Conservation (phyloP, 2,113 vertebrate genomes). For the Megalops atlanticus region DNA sequence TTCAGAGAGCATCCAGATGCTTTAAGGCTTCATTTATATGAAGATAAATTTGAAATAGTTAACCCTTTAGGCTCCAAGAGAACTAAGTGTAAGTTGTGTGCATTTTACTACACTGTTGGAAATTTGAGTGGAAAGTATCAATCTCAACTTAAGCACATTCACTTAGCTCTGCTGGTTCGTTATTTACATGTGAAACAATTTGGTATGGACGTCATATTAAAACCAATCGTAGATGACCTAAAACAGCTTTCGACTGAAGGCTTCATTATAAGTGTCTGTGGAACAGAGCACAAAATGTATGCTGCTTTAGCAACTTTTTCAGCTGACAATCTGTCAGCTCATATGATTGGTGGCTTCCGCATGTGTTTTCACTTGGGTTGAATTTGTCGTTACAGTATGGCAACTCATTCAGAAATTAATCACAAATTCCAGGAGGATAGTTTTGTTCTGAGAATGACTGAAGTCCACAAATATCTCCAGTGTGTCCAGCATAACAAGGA, state of each 20-base stretch:
- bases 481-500: conserved; percentile 17
- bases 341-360: conserved; percentile 33
- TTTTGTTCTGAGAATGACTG: conserved; percentile 31
- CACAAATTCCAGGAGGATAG: conserved; percentile 6
- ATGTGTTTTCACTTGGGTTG: conserved; percentile 31
- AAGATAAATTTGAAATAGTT: conserved; percentile 35
- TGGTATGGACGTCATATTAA: conserved; percentile 31
- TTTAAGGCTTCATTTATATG: conserved; percentile 35
- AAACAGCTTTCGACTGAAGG: conserved; percentile 27
- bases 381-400: conserved; percentile 38
- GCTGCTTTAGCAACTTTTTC: conserved; percentile 33
- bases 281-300: conserved; percentile 14
- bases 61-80: conserved; percentile 32
- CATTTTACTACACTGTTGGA: too few relatives aligned
- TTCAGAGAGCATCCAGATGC: conserved; percentile 37
- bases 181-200: conserved; percentile 25
- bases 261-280: conserved; percentile 17
- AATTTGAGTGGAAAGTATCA: background rate
- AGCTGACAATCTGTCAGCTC: conserved; percentile 39
- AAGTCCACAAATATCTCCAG: conserved; percentile 30
- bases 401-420: conserved; percentile 23
- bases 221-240: conserved; percentile 34
- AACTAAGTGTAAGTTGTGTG: conserved; percentile 12
- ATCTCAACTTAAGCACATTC: conserved; percentile 32
- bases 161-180: conserved; percentile 30